Conservation (phyloP, 2,888 invertebrate genomes). For the Sinopyrophorus schimmeli region DNA sequence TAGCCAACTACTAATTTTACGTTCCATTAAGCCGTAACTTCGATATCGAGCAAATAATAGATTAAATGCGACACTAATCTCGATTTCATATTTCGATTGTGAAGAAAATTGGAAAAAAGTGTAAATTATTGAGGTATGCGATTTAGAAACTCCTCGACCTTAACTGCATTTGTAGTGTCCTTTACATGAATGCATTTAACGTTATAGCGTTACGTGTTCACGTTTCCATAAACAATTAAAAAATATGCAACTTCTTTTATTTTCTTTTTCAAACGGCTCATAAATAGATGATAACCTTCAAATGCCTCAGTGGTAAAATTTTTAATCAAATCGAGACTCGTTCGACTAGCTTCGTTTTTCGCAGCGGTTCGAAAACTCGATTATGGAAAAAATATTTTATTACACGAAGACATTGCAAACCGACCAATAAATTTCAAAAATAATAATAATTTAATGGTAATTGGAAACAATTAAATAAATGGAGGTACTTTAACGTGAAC, state of each 20-base stretch:
- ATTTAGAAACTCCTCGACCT: background rate
- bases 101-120: conserved; percentile 1
- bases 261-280: conserved; percentile 3
- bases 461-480: no score
- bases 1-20: conserved; percentile 1
- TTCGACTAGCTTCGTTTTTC: conserved; percentile 5
- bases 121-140: background rate
- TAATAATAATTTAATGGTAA: no score
- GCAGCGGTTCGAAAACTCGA: background rate
- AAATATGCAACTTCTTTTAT: conserved; percentile 1
- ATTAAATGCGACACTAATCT: no score
- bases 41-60: no score
- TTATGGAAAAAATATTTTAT: background rate
- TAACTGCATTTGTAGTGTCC: conserved; percentile 3
- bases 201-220: conserved; percentile 4
- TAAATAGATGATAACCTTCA: conserved; percentile 3
- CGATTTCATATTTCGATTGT: no score
- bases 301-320: no score
- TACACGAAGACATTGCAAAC: no score
- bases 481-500: no score
- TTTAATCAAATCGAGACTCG: conserved; percentile 11
- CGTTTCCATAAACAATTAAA: conserved; percentile 6
- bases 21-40: background rate
- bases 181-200: background rate
- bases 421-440: no score